Conservation (phyloP, 2,797 vertebrate species). For the Heliangelus exortis region DNA sequence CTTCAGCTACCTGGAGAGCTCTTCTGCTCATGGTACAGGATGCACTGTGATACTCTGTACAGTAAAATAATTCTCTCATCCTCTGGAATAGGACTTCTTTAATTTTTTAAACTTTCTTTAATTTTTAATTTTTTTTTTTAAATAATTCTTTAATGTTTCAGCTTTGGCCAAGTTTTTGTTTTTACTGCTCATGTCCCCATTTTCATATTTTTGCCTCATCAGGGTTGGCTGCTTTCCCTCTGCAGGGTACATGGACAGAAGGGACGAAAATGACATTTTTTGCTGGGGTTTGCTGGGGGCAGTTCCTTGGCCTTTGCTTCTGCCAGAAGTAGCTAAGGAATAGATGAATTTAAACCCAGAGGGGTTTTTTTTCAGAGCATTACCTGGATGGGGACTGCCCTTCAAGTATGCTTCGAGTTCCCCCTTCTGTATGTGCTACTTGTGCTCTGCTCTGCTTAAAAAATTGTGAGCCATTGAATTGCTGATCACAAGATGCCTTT, state of each 20-base stretch:
- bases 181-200: neutral
- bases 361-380: neutral
- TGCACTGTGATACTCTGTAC: neutral
- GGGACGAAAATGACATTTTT: neutral
- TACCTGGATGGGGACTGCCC: neutral
- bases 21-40: neutral
- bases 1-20: neutral
- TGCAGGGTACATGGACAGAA: rapidly evolving
- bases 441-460: neutral
- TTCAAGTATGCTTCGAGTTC: rapidly evolving
- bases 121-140: neutral
- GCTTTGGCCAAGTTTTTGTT: neutral
- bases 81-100: neutral
- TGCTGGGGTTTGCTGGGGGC: neutral
- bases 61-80: neutral
- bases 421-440: neutral
- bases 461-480: neutral
- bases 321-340: neutral
- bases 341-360: neutral
- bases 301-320: neutral
- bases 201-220: neutral
- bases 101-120: too few species aligned
- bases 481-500: neutral
- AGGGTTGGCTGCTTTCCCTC: neutral
- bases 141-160: neutral